These are phyloP conservation scores for Epizoanthus scotinus DNA, from an alignment of 92 coral and sea anemone species.

Conservation along the genomic window DNA sequence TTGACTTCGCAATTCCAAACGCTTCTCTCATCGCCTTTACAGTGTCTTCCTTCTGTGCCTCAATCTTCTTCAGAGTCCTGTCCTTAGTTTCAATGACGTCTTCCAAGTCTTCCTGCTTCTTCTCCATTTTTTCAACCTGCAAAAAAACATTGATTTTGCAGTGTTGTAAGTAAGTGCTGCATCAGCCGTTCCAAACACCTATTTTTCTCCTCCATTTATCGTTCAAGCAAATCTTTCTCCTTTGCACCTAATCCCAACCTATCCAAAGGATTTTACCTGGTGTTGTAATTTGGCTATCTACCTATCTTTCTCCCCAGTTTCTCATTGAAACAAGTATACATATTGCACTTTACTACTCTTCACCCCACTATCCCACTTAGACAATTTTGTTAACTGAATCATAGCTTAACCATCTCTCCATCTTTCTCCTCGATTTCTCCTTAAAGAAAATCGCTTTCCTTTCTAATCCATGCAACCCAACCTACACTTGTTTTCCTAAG, in stretches of 20 bases:
- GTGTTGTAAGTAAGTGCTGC: no score
- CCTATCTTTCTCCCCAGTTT: constrained; percentile 15
- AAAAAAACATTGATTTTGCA: not conserved
- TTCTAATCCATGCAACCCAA: no score
- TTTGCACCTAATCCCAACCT: not conserved
- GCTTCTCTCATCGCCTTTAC: constrained; percentile 84
- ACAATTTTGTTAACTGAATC: no score
- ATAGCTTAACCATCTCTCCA: no score
- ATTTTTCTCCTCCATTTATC: constrained; percentile 36
- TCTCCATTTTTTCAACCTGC: constrained; percentile 44
- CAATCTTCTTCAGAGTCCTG: constrained; percentile 64
- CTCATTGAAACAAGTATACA: no score
- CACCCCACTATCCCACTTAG: no score
- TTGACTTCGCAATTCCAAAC: constrained; percentile 70
- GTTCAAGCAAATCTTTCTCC: not conserved
- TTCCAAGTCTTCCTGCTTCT: constrained; percentile 64
- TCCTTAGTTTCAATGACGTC: constrained; percentile 47
- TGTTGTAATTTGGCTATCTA: constrained; percentile 1
- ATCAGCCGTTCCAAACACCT: no score
- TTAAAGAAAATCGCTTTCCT: no score
- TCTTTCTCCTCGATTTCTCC: constrained; percentile 30
- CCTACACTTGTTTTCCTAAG: no score
- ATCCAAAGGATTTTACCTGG: not conserved
- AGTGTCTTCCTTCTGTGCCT: constrained; percentile 63
- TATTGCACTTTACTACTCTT: no score